Evolutionary conservation across 2,888 invertebrate species (phyloP), one percentile per base, ranked within the genome.

Genomic region (Sarcophaga variegata): DNA sequence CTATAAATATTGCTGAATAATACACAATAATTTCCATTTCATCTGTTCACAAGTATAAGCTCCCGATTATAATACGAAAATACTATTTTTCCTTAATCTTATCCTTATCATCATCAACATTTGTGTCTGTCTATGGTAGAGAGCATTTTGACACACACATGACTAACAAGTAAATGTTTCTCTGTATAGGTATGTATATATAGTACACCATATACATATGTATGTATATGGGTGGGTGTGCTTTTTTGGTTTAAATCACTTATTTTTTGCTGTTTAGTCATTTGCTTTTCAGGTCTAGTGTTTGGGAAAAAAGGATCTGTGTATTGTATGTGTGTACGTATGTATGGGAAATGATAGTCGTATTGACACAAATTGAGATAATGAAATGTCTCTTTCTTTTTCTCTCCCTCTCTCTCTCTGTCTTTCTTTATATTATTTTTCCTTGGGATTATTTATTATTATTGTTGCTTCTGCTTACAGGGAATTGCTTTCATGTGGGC

Each of bases 361-460:
- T 60, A 83, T 77, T 86, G 86, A 81, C 83, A 81, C 72, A 83
- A 83, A 83, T 83, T 86, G 72, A 54, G 72, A 74, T 86, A 86
- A 86, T 81, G 80, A 86, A 86, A 81, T 83, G 77, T 66, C 47
- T 76, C 17, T 76, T 80, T 47, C 20, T 22, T 78, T 22, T 37
- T 37, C 8, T 66, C 67, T 49, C 67, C 59, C 27, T 37, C 8
- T 66, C 67, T 37, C 27, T 37, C 8, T 66, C 67, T 49, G 45
- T 66, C 20, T 69, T 25, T 54, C 14, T 66, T 62, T 37, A 37
- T 37, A 6, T 37, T 37, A 37, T 37, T 37, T 37, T 37, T 37
- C 37, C 37, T 37, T 37, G 8, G 37, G 37, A 37, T 37, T 37
- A 37, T 37, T 8, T 37, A 37, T 37, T 37, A 37, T 37, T 37